phyloP scores from a whole-genome alignment of 2,888 invertebrate species.

The Hirtodrosophila confusa region DNA sequence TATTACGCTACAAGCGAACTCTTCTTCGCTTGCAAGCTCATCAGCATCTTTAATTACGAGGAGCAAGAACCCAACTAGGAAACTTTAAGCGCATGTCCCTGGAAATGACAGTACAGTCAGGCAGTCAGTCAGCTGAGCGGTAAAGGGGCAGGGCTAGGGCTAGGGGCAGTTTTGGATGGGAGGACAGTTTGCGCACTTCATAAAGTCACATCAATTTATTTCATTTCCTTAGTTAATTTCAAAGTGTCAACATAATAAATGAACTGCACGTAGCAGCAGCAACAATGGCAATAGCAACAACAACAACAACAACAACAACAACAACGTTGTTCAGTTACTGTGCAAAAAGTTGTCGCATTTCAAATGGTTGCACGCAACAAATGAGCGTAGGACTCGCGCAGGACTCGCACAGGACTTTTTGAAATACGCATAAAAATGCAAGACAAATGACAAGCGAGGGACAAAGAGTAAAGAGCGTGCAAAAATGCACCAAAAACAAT shows the following conservation, averaged over 20 bases:
- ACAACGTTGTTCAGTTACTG: conserved; percentile 55
- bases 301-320: conserved; percentile 8
- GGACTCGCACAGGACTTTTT: conserved; percentile 69
- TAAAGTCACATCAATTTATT: conserved; percentile 81
- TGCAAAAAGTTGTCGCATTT: conserved; percentile 80
- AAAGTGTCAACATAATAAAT: conserved; percentile 81
- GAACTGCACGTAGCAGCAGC: conserved; percentile 76
- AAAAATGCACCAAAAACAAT: conserved; percentile 77
- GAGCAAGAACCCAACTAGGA: conserved; percentile 18
- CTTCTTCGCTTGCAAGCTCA: conserved; percentile 48
- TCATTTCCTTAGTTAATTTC: conserved; percentile 81
- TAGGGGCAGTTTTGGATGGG: conserved; percentile 18
- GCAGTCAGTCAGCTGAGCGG: conserved; percentile 14
- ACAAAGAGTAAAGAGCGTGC: conserved; percentile 62
- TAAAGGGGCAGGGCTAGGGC: background rate
- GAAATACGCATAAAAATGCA: conserved; percentile 80
- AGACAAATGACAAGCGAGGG: conserved; percentile 70
- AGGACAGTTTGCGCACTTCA: conserved; percentile 73
- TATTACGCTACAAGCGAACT: conserved; percentile 12
- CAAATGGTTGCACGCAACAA: conserved; percentile 81
- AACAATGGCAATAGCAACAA: conserved; percentile 23
- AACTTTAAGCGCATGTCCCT: conserved; percentile 55
- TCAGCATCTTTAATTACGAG: conserved; percentile 63
- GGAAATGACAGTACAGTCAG: conserved; percentile 63
- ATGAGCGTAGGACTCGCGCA: conserved; percentile 72